These are phyloP conservation scores for Lindbergichthys nudifrons DNA, from an alignment of 2,797 vertebrate genomes.

Conservation along the genomic window DNA sequence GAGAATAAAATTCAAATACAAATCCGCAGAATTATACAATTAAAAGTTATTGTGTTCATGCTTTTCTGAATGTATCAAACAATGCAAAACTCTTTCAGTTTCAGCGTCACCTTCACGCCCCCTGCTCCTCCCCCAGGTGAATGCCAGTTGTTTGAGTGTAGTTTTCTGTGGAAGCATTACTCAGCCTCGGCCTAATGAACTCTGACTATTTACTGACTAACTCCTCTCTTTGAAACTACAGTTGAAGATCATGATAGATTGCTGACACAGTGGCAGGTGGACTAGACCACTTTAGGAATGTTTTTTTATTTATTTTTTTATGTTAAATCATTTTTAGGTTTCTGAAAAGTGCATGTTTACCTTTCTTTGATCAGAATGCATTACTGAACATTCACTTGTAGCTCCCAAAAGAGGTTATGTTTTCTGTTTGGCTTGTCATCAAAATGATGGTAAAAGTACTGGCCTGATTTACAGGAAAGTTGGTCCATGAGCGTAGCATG, in stretches of 20 bases:
- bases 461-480: too few species aligned
- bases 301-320: not conserved
- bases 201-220: conserved; percentile 19
- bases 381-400: not conserved
- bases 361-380: not conserved
- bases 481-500: too few species aligned
- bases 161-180: conserved; percentile 50
- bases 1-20: not conserved
- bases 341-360: not conserved
- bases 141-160: not conserved
- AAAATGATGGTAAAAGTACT: too few species aligned
- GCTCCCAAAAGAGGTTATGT: too few species aligned
- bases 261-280: conserved; percentile 11
- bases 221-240: conserved; percentile 16
- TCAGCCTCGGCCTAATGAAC: conserved; percentile 35
- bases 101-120: not conserved
- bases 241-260: conserved; percentile 28
- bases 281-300: not conserved
- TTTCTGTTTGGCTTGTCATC: not conserved
- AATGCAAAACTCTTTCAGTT: not conserved
- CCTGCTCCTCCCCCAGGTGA: conserved; percentile 20
- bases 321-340: not conserved
- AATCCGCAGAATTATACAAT: not conserved
- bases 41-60: not conserved
- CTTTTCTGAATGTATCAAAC: not conserved